These are phyloP conservation scores for Macquaria australasica DNA, from an alignment of 2,113 vertebrate genomes.

Conservation along the genomic window DNA sequence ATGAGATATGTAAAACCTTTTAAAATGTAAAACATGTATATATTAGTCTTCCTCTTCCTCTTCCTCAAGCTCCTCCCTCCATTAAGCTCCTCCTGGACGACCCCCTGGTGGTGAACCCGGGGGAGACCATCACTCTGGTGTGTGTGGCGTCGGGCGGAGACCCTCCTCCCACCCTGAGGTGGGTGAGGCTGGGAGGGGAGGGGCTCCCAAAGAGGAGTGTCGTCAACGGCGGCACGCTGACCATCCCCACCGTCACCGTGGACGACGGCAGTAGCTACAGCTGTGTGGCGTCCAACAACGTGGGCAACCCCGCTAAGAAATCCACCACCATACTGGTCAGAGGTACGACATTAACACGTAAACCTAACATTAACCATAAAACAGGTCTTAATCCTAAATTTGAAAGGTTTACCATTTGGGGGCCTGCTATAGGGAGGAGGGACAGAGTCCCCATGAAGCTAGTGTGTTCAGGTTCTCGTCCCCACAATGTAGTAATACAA, in stretches of 20 bases:
- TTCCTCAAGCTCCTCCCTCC: slow-evolving; percentile 67
- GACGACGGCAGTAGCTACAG: slow-evolving; percentile 72
- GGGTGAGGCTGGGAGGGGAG: slow-evolving; percentile 58
- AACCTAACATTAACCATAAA: not conserved
- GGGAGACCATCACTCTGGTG: slow-evolving; percentile 63
- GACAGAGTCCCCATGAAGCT: too few relatives aligned
- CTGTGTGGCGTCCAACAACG: slow-evolving; percentile 77
- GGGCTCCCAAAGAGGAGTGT: slow-evolving; percentile 67
- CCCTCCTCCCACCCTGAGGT: slow-evolving; percentile 64
- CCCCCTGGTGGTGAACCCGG: slow-evolving; percentile 75
- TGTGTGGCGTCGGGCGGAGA: slow-evolving; percentile 67
- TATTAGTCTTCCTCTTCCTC: not conserved
- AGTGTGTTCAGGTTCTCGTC: too few relatives aligned
- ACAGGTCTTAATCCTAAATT: too few relatives aligned
- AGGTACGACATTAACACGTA: slow-evolving; percentile 47
- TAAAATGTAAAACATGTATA: not conserved
- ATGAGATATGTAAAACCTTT: slow-evolving; percentile 10
- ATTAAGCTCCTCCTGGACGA: slow-evolving; percentile 73
- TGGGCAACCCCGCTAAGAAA: slow-evolving; percentile 74
- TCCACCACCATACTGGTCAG: slow-evolving; percentile 68
- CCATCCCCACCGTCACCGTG: slow-evolving; percentile 52
- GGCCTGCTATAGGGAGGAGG: too few relatives aligned
- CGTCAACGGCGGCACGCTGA: slow-evolving; percentile 63
- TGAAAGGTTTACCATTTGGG: too few relatives aligned
- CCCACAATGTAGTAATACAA: too few relatives aligned